Base-by-base conservation (phyloP, 2,797 vertebrate species). In the Anabacerthia variegaticeps region DNA sequence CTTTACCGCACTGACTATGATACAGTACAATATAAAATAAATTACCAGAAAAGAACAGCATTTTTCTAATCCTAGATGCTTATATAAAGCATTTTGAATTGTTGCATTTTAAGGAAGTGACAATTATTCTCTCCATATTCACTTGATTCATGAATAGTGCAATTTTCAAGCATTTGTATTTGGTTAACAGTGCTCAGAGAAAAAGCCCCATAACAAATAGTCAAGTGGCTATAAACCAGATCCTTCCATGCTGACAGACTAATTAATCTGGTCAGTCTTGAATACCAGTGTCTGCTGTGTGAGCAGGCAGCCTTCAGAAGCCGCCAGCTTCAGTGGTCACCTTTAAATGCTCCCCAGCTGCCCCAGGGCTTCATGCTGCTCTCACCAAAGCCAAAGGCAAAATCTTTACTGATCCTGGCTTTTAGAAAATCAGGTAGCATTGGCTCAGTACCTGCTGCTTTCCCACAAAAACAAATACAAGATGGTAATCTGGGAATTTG, bases 21-120 rank as follows among this genome's bases (percentile, higher is more conserved):
- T 65, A 90, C 44, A 92, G 84, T 89, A 89, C 74, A 87, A 92
- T 89, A 92, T 88, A 95, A 96, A 97, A 96, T 85, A 96, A 96
- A 96, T 95, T 93, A 85, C 84, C 65, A 83, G 84, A 77, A 89
- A 95, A 88, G 72, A 97, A 94, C 75, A 87, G 75, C 84, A 61
- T 91, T 96, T 96, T 95, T 92, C 88, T 96, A 91, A 94, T 93
- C 84, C 71, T 94, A 71, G 85, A 80, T 94, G 65, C 78, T 94
- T 92, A 85, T 87, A 93, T 71, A 95, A 89, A 88, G 65, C 61
- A 89, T 88, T 97, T 89, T 74, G 75, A 78, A 83, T 96, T 67
- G 84, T 80, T 92, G 54, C 86, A 71, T 95, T 94, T 94, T 93
- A 77, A 80, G 81, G 52, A 94, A 88, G 86, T 68, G 85, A 95